Evolutionary conservation across 2,113 vertebrate genomes (phyloP).

Genomic region (Plestiodon gilberti): DNA sequence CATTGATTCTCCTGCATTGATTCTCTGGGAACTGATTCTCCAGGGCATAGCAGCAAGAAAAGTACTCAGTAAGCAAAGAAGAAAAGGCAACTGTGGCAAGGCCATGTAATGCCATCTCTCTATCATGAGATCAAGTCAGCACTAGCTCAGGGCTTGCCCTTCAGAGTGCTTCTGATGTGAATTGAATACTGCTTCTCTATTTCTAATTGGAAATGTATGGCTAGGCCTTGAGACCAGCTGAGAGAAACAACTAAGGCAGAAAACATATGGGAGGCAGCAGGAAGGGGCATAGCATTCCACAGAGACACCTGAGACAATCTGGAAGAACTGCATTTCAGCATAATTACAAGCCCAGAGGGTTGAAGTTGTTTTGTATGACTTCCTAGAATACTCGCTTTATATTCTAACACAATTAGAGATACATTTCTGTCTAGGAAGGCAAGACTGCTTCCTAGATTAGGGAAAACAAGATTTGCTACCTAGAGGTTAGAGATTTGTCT

Average conservation of each 20-base stretch:
- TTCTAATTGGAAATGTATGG: background rate
- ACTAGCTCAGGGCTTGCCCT: background rate
- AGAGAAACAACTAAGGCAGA: background rate
- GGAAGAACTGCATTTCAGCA: background rate
- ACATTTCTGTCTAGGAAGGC: background rate
- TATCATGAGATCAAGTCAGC: background rate
- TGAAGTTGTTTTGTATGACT: background rate
- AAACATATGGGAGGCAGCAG: background rate
- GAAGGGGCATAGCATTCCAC: background rate
- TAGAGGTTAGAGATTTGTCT: background rate
- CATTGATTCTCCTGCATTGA: background rate
- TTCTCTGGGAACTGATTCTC: too few relatives aligned
- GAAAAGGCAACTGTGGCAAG: background rate
- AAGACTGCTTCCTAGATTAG: background rate
- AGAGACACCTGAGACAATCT: background rate
- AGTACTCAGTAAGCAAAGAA: background rate
- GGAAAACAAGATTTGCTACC: background rate
- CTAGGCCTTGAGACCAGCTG: background rate
- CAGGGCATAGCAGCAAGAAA: background rate
- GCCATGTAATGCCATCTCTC: too few relatives aligned
- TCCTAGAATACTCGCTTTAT: background rate
- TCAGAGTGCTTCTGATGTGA: background rate
- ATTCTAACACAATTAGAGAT: background rate
- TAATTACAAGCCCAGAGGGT: background rate
- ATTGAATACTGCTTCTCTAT: background rate